Conservation (phyloP, 1,140 invertebrate species). For the Apis mellifera region DNA sequence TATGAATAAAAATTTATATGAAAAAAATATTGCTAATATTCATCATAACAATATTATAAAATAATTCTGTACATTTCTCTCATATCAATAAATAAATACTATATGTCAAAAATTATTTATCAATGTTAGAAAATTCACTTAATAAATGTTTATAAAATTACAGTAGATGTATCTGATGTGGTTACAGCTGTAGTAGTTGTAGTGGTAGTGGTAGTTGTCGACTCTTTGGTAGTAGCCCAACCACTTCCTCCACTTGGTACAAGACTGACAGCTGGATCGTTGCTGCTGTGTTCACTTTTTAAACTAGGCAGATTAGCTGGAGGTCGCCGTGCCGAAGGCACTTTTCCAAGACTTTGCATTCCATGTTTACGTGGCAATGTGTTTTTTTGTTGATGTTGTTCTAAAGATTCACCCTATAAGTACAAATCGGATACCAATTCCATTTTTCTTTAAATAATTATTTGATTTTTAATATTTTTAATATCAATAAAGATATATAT, state of each 20-base stretch:
- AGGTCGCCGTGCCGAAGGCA: constrained; percentile 95
- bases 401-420: constrained; percentile 91
- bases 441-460: not conserved
- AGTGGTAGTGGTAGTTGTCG: constrained; percentile 74
- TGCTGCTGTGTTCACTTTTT: constrained; percentile 94
- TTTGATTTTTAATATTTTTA: not conserved
- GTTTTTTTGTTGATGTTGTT: constrained; percentile 93
- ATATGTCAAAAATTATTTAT: too few relatives aligned
- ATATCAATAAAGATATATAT: not conserved
- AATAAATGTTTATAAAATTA: constrained; percentile 52
- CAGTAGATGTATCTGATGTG: constrained; percentile 72
- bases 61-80: too few relatives aligned
- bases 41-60: too few relatives aligned
- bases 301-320: constrained; percentile 98
- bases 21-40: too few relatives aligned
- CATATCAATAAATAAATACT: too few relatives aligned
- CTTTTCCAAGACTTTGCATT: constrained; percentile 99
- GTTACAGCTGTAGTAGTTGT: constrained; percentile 76
- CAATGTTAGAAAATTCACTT: not conserved
- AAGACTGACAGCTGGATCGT: constrained; percentile 88
- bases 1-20: too few relatives aligned
- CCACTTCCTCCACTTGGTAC: constrained; percentile 88
- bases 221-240: constrained; percentile 85
- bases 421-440: constrained; percentile 21
- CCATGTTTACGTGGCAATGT: constrained; percentile 97